Base-by-base conservation (phyloP, 2,888 invertebrate genomes). In the Myathropa florea region DNA sequence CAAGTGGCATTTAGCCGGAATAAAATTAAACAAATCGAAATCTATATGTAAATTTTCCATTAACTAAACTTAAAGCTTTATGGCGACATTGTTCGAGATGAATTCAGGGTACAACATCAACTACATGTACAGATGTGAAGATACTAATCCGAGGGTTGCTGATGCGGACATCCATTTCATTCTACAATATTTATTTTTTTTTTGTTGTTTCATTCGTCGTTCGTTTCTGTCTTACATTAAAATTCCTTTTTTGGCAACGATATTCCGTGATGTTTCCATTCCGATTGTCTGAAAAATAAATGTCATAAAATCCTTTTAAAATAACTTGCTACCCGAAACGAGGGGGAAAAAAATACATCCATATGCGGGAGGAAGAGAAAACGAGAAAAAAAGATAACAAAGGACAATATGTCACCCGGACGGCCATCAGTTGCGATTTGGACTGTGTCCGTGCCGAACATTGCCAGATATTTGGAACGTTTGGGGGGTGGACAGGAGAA, bases 281-380 rank as follows among this genome's bases (percentile, higher is more conserved):
- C 78, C 75, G 83, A 87, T 87, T 87, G 87, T 79, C 83, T 83
- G 83, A 71, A 87, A 87, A 83, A 83, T 83, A 87, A 87, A 87
- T 87, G 87, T 87, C 87, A 87, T 87, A 87, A 87, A 87, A 87
- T 87, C 83, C 83, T 87, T 87, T 87, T 87, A 83, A 86, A 86
- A 83, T 83, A 83, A 79, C 86, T 79, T 78, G 70, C 82, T 63
- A 67, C 61, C 75, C 46, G 64, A 86, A 86, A 65, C 60, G 75
- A 72, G 53, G 64, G n/a, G 55, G 23, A n/a, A 81, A 39, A 65
- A 39, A 55, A 71, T 39, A 60, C 28, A 68, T 53, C 46, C 23
- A 65, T 24, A 63, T 10, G 28, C 14, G 53, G n/a, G 18, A 53
- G 24, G 64, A 28, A 28, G 24, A 64, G 21, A 33, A 70, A 6